Evolutionary conservation across 2,888 invertebrate species (phyloP).

Genomic region (Aradus depressus): DNA sequence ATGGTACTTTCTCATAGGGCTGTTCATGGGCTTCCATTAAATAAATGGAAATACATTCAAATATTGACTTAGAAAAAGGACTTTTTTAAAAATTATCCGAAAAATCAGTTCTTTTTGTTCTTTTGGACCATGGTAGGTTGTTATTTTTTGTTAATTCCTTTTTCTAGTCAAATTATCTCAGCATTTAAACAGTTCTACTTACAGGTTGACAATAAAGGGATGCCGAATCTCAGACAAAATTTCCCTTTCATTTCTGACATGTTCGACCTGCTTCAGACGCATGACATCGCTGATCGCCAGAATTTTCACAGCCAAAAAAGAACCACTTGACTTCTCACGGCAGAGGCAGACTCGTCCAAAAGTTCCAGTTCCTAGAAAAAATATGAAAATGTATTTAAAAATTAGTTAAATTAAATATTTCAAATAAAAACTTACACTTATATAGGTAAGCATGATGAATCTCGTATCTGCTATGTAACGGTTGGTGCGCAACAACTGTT

Average conservation of each 20-base stretch:
- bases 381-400: neutral
- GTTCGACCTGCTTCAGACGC: constrained; percentile 88
- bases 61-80: too few species aligned
- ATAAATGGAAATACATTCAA: too few species aligned
- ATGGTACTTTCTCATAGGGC: too few species aligned
- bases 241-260: constrained; percentile 93
- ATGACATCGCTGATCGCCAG: constrained; percentile 88
- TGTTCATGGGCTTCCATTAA: too few species aligned
- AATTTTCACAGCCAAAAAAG: constrained; percentile 88
- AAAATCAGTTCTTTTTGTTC: neutral
- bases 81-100: too few species aligned
- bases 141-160: too few species aligned
- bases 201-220: constrained; percentile 93
- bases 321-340: constrained; percentile 66
- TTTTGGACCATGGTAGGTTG: neutral
- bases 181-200: constrained; percentile 41
- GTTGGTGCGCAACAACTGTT: too few species aligned
- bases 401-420: neutral
- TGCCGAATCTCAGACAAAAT: constrained; percentile 83
- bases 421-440: too few species aligned
- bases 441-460: too few species aligned
- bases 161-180: neutral
- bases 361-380: constrained; percentile 72
- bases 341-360: constrained; percentile 91
- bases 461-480: too few species aligned